Evolutionary conservation across 2,797 vertebrate genomes (phyloP).

Genomic region (Amblyraja radiata): DNA sequence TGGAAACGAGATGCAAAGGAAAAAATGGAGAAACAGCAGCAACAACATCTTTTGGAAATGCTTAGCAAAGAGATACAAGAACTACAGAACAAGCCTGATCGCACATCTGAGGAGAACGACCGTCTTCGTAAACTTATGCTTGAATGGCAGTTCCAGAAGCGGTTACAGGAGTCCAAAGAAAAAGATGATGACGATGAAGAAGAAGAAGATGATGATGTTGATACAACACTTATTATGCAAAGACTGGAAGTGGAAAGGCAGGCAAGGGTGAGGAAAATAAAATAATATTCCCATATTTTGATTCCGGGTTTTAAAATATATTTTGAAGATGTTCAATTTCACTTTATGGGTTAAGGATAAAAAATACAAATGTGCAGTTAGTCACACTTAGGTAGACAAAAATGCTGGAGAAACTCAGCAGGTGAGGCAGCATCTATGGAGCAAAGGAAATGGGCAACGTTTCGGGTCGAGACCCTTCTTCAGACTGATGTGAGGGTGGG

Average conservation of each 20-base stretch:
- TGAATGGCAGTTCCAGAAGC: slow-evolving; percentile 98
- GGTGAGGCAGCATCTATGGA: no score
- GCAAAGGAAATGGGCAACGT: no score
- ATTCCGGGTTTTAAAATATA: not conserved
- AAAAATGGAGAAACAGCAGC: slow-evolving; percentile 95
- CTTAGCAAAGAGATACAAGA: slow-evolving; percentile 94
- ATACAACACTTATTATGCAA: slow-evolving; percentile 92
- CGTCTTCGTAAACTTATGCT: slow-evolving; percentile 92
- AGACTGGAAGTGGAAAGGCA: slow-evolving; percentile 92
- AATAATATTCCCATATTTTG: not conserved
- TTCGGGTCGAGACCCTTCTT: no score
- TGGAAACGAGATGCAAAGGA: slow-evolving; percentile 95
- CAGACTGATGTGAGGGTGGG: no score
- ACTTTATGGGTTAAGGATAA: not conserved
- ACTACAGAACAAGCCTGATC: slow-evolving; percentile 79
- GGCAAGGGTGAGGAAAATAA: slow-evolving; percentile 77
- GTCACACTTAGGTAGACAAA: not conserved
- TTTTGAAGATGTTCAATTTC: not conserved
- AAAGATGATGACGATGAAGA: slow-evolving; percentile 93
- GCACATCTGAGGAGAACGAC: slow-evolving; percentile 85
- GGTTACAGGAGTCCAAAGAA: slow-evolving; percentile 91
- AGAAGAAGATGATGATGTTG: slow-evolving; percentile 82
- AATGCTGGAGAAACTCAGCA: no score
- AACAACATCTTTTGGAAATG: slow-evolving; percentile 92
- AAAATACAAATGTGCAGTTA: not conserved